Base-by-base conservation (phyloP, 1,140 invertebrate genomes). In the Saccostrea cuccullata region DNA sequence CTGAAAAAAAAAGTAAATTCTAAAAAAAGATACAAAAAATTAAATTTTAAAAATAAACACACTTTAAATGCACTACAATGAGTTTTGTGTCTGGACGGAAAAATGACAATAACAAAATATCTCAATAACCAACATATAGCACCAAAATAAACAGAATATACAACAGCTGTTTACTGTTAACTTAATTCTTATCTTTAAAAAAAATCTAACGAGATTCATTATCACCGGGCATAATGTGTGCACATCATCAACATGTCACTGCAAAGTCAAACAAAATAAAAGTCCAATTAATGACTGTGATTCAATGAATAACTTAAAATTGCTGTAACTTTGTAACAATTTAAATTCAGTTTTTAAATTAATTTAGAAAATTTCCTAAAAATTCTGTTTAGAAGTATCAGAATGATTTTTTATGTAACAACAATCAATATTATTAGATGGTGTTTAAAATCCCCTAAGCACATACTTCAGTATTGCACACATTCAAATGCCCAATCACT, bases 201-300 rank as follows among this genome's bases (percentile, higher is more conserved):
- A 77, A 77, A 17, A 77, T 12, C 23, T 30, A 13, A 77, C 0
- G 47, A 30, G 70, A 77, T 15, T 77, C 70, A 30, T 12, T 36
- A 77, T 77, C 70, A 77, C 70, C 70, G 70, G 70, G 26, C 70
- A 77, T 77, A 77, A 77, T 23, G 70, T 77, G 70, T 77, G 70
- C 70, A 77, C 70, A 30, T 77, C 26, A 36, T 67, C 26, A 77
- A 77, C 11, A 64, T 64, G 15, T 30, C 60, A 67, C 60, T 20
- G 60, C 60, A 67, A 67, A 67, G 6, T 47, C 5, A 47, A 67
- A 67, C 20, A 9, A 67, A 67, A 67, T n/a, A 67, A 77, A n/a
- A 20, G 1, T 20, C 58, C n/a, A 64, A 64, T 6, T 6, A 20
- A 17, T 20, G 58, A 20, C 17, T 64, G 17, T 17, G 5, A n/a